Evolutionary conservation across 2,888 invertebrate genomes (phyloP).

Genomic region (Diarsia mendica): DNA sequence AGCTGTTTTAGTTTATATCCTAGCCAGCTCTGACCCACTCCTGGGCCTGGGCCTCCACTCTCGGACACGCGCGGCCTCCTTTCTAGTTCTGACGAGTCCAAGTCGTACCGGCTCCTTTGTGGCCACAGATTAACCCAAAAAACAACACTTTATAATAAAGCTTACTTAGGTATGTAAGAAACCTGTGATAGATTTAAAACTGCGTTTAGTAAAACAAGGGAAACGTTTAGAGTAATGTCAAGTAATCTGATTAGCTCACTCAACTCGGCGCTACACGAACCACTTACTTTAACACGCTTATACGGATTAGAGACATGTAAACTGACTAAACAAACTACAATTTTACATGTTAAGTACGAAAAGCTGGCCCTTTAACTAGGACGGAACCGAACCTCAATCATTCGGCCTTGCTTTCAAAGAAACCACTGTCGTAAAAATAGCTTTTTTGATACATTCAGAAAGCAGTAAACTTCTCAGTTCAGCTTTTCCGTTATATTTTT

Average conservation of each 20-base stretch:
- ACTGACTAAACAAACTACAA: constrained; percentile 1
- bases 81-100: background rate
- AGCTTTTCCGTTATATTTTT: constrained; percentile 44
- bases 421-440: constrained; percentile 20
- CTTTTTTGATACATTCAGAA: constrained; percentile 20
- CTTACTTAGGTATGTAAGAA: background rate
- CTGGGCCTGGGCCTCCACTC: background rate
- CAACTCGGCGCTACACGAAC: constrained; percentile 42
- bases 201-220: constrained; percentile 26
- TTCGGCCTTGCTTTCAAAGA: background rate
- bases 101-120: background rate
- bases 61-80: background rate
- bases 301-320: constrained; percentile 23
- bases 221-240: constrained; percentile 49
- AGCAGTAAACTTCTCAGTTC: constrained; percentile 29
- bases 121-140: background rate
- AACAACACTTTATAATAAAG: background rate
- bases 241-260: constrained; percentile 56
- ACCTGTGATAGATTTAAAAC: constrained; percentile 6
- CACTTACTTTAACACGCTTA: constrained; percentile 54
- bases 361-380: background rate
- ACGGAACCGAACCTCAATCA: background rate
- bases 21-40: background rate
- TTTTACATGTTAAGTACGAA: background rate
- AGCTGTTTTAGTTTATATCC: background rate